These are phyloP conservation scores for Zoanthus sansibaricus DNA, from an alignment of 92 coral and sea anemone species.

Conservation along the genomic window DNA sequence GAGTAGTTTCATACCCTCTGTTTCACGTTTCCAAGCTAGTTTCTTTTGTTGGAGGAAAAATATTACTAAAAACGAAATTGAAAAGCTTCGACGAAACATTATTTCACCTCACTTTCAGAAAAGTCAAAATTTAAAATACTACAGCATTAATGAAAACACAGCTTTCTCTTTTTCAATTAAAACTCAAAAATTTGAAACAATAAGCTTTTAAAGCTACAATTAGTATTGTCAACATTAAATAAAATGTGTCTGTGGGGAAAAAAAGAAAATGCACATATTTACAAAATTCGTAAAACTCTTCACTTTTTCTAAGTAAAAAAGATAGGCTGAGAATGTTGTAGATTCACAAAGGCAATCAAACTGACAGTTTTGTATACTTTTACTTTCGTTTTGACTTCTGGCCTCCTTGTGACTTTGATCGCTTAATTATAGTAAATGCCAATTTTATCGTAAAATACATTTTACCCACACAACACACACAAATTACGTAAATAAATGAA, in stretches of 20 bases:
- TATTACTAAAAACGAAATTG: too few species aligned
- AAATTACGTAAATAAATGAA: constrained; percentile 32
- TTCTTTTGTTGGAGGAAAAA: too few species aligned
- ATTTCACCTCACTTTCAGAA: too few species aligned
- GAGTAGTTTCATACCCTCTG: too few species aligned
- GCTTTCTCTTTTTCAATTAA: too few species aligned
- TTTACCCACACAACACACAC: neutral
- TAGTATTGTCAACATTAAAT: neutral
- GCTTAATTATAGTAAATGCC: constrained; percentile 12
- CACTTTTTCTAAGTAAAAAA: neutral
- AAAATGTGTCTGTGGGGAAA: neutral
- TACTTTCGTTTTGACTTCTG: neutral
- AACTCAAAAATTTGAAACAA: neutral
- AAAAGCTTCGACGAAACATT: too few species aligned
- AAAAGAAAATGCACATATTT: neutral
- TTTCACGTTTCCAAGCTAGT: too few species aligned
- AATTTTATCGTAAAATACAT: constrained; percentile 11
- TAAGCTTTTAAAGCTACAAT: neutral
- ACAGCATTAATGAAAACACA: too few species aligned
- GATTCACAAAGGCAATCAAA: neutral
- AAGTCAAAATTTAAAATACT: too few species aligned
- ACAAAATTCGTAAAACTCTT: neutral
- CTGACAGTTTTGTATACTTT: neutral
- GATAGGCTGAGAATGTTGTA: neutral
- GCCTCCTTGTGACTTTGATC: neutral